A percentile compares a stretch with the other conserved stretches of the same genome.
These are phyloP conservation scores for Ecdyonurus torrentis DNA, from an alignment of 2,888 invertebrate genomes.

Conservation along the genomic window DNA sequence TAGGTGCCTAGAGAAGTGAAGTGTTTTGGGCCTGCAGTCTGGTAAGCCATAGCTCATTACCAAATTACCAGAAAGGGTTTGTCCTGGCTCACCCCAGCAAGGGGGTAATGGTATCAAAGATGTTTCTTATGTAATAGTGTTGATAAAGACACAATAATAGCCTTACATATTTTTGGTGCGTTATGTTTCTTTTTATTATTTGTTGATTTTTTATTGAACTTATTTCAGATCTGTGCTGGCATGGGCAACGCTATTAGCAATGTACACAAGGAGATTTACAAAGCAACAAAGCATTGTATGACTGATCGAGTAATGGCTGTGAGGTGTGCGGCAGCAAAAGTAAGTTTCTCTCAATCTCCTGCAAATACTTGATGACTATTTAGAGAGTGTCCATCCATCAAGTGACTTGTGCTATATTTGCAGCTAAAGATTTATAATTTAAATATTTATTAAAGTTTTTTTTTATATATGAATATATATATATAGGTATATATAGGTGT, in stretches of 20 bases:
- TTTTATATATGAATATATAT: background rate
- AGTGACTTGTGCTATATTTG: background rate
- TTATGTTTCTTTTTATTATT: too few relatives aligned
- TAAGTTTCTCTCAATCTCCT: slow-evolving; percentile 19
- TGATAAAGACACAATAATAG: too few relatives aligned
- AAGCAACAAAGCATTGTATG: slow-evolving; percentile 71
- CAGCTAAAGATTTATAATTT: background rate
- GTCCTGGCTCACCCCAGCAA: too few relatives aligned
- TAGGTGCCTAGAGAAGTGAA: too few relatives aligned
- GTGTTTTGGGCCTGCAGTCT: too few relatives aligned
- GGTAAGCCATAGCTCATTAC: too few relatives aligned
- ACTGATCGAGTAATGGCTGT: slow-evolving; percentile 88
- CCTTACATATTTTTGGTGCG: too few relatives aligned
- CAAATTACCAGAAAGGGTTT: too few relatives aligned
- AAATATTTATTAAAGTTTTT: background rate
- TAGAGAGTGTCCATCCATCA: background rate
- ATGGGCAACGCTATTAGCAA: slow-evolving; percentile 86
- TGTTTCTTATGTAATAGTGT: too few relatives aligned
- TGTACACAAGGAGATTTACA: slow-evolving; percentile 77
- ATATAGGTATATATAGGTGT: too few relatives aligned
- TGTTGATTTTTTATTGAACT: too few relatives aligned
- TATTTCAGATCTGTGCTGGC: slow-evolving; percentile 58
- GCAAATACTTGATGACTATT: background rate
- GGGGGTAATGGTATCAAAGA: too few relatives aligned
- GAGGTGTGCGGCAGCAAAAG: slow-evolving; percentile 76